These are phyloP conservation scores for Calypte anna DNA, from an alignment of 2,113 vertebrate genomes.

Conservation along the genomic window DNA sequence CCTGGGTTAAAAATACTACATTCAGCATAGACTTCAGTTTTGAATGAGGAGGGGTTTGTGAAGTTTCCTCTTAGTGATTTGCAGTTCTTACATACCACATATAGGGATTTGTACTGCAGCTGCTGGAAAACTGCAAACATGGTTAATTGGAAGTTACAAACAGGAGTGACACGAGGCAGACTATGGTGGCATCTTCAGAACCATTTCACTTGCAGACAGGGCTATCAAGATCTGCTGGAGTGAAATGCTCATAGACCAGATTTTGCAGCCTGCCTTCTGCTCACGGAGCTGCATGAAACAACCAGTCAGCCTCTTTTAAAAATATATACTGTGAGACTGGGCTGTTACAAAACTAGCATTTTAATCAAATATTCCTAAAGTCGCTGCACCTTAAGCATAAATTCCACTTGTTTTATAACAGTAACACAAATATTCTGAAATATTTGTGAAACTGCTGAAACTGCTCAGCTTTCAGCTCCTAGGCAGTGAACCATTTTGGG, in stretches of 20 bases:
- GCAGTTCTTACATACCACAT: neutral
- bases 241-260: neutral
- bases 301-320: neutral
- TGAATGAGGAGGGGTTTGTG: neutral
- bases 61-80: neutral
- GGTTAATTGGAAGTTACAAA: neutral
- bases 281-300: neutral
- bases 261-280: neutral
- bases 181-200: neutral
- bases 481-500: neutral
- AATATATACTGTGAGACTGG: neutral
- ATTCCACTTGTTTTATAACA: neutral
- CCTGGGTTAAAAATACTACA: neutral
- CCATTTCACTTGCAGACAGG: neutral
- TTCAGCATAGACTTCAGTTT: neutral
- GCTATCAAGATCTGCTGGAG: neutral
- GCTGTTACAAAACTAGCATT: neutral
- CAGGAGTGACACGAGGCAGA: neutral
- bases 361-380: neutral
- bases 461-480: neutral
- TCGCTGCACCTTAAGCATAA: neutral
- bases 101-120: neutral
- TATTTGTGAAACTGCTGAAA: fast-evolving
- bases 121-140: neutral
- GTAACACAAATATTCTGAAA: neutral